Evolutionary conservation across 2,797 vertebrate species (phyloP), one percentile per base, ranked within the genome.

Genomic region (Moxostoma hubbsi): DNA sequence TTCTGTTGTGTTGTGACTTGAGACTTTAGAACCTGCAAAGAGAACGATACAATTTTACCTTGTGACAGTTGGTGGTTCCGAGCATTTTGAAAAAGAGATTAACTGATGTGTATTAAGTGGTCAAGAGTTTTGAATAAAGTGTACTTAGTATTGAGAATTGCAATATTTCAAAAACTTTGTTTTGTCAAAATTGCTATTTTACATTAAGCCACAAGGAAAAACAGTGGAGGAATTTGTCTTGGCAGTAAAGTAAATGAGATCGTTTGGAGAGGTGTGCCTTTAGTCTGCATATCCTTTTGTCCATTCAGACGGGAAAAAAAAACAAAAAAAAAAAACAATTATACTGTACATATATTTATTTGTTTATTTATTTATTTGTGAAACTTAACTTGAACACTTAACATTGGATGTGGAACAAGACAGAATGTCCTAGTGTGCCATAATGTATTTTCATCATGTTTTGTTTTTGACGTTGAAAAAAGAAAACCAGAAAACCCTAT

Each of bases 381-480:
- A 47, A 36, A 57, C 16, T 10, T 59, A 47, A 18, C 49, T 18
- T 10, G 36, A 53, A 24, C 1, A 24, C 1, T 24, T 24, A 24
- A 24, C 18, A 24, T 24, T 24, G 10, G 7, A 36, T 47, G 53
- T 9, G 7, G 9, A 55, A n/a, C 43, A 7, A 45, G 63, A 64
- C 46, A 36, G 2, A 2, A 24, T 2, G 2, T 1, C 1, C 1
- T 24, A 24, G 24, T 24, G 24, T 57, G 68, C 8, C 53, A 57
- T 15, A 11, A 12, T n/a, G 66, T 87, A 88, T 85, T 75, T 53
- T 24, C 49, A 53, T 89, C 86, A 81, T 86, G 79, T 86, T 88
- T 88, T 88, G 85, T 88, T 89, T 85, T 90, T 86, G 88, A 88
- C 82, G 87, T 85, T 88, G 86, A 89, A 91, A 90, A 88, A 63